Conservation (phyloP, 1,140 invertebrate genomes). For the Drosophila cardini region DNA sequence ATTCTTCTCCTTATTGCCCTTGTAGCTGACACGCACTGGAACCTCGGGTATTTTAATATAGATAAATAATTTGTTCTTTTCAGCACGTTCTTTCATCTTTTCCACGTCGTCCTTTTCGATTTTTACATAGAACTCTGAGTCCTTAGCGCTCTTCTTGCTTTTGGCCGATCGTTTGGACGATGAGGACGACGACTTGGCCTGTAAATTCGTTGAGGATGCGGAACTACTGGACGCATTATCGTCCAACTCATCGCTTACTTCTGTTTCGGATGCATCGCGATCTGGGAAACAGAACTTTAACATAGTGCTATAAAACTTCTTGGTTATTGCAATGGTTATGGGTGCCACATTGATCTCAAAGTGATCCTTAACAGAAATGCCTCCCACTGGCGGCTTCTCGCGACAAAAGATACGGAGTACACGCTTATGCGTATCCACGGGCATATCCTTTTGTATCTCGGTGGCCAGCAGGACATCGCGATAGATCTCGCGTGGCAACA, state of each 20-base stretch:
- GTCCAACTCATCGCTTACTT: slow-evolving; percentile 87
- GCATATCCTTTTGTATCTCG: slow-evolving; percentile 94
- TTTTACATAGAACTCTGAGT: slow-evolving; percentile 95
- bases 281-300: slow-evolving; percentile 99
- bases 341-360: slow-evolving; percentile 98
- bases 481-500: slow-evolving; percentile 97
- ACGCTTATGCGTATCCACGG: slow-evolving; percentile 92
- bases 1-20: slow-evolving; percentile 99
- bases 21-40: slow-evolving; percentile 97
- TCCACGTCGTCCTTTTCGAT: slow-evolving; percentile 97
- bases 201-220: slow-evolving; percentile 76
- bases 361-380: slow-evolving; percentile 99
- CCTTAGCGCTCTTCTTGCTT: slow-evolving; percentile 88
- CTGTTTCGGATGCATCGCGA: slow-evolving; percentile 93
- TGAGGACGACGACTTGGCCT: slow-evolving; percentile 53
- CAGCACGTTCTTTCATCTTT: slow-evolving; percentile 94
- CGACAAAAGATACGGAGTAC: slow-evolving; percentile 94
- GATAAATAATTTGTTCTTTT: slow-evolving; percentile 99
- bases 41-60: slow-evolving; percentile 99
- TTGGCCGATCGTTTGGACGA: slow-evolving; percentile 85
- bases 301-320: slow-evolving; percentile 99
- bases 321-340: slow-evolving; percentile 96
- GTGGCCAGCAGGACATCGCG: slow-evolving; percentile 95
- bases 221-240: slow-evolving; percentile 84
- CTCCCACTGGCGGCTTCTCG: slow-evolving; percentile 96